These are phyloP conservation scores for Dolichotis patagonum DNA, from an alignment of 2,113 vertebrate genomes.

Conservation along the genomic window DNA sequence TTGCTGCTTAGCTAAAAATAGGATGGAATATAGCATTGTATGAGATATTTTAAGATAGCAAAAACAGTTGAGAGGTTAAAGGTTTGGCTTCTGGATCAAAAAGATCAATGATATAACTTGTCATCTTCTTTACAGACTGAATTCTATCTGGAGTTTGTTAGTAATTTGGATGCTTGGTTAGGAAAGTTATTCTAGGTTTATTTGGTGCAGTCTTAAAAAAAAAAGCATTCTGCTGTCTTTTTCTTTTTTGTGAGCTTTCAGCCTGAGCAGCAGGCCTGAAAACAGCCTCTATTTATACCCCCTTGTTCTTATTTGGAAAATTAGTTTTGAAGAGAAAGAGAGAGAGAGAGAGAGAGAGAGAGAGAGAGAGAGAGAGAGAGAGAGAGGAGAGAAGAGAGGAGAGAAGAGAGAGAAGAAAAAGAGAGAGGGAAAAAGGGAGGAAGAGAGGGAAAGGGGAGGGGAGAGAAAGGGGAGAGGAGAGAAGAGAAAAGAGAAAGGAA, in stretches of 20 bases:
- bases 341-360: conserved; percentile 61
- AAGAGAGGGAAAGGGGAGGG: conserved; percentile 66
- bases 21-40: conserved; percentile 88
- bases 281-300: conserved; percentile 82
- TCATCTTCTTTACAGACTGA: conserved; percentile 78
- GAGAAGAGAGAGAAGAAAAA: conserved; percentile 67
- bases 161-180: conserved; percentile 71
- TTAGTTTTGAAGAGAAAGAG: conserved; percentile 82
- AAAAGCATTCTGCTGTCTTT: conserved; percentile 77
- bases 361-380: conserved; percentile 73
- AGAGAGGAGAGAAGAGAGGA: conserved; percentile 69
- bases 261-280: conserved; percentile 82
- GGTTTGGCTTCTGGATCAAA: conserved; percentile 86
- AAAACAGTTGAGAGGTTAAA: conserved; percentile 90
- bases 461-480: conserved; percentile 74
- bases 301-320: conserved; percentile 83
- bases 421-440: conserved; percentile 58
- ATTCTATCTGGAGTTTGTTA: conserved; percentile 76
- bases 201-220: conserved; percentile 76
- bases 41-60: conserved; percentile 89
- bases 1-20: conserved; percentile 89
- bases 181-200: conserved; percentile 79
- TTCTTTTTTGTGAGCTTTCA: conserved; percentile 81
- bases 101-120: conserved; percentile 81
- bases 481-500: conserved; percentile 68